A percentile compares a stretch with the other conserved stretches of the same genome.
Conservation (phyloP, 2,797 vertebrate species). For the Pterois miles region DNA sequence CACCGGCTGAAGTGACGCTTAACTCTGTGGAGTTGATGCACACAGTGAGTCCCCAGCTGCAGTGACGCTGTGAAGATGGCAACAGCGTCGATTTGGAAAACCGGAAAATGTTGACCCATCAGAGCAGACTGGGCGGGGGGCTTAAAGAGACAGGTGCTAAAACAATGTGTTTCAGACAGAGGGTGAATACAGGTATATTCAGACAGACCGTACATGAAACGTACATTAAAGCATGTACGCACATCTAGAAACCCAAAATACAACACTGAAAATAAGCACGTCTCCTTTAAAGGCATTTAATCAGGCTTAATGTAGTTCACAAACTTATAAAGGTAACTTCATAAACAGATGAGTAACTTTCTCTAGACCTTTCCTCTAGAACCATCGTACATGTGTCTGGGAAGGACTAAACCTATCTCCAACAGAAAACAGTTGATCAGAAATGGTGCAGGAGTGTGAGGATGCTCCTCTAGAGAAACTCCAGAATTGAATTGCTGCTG, state of each 20-base stretch:
- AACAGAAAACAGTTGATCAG: background rate
- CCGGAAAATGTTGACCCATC: too few relatives aligned
- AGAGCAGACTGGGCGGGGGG: too few relatives aligned
- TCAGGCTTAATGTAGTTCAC: background rate
- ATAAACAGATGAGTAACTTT: slow-evolving; percentile 1
- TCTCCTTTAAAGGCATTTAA: background rate
- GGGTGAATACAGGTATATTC: too few relatives aligned
- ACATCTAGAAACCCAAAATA: background rate
- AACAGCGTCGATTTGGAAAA: too few relatives aligned
- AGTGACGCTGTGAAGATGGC: too few relatives aligned
- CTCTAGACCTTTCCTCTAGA: background rate
- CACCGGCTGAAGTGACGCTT: too few relatives aligned
- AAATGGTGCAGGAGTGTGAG: background rate
- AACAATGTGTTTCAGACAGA: too few relatives aligned
- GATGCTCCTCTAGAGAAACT: background rate
- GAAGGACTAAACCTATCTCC: background rate
- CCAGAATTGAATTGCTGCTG: background rate
- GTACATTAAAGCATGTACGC: background rate
- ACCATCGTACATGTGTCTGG: background rate
- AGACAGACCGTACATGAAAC: too few relatives aligned
- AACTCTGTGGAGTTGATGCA: too few relatives aligned
- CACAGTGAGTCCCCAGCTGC: too few relatives aligned
- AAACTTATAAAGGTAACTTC: background rate
- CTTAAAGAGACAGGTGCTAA: too few relatives aligned
- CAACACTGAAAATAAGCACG: too few relatives aligned